Percentiles rank a stretch among this genome's conserved stretches.
Conservation (phyloP, 2,113 vertebrate genomes). For the Muntiacus muntjak region DNA sequence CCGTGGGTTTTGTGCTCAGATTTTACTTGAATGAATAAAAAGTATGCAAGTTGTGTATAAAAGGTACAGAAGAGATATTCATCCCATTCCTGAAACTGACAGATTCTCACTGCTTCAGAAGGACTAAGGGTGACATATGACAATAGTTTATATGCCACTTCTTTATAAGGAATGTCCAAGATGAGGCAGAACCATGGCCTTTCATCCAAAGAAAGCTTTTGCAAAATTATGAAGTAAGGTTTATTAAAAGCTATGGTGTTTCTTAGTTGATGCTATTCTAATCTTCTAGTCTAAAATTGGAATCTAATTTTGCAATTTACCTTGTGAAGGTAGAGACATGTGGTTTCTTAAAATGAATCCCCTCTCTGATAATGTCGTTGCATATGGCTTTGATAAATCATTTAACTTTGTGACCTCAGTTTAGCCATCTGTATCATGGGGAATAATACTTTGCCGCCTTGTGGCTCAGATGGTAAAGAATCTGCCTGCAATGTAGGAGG, state of each 20-base stretch:
- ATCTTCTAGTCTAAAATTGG: not conserved
- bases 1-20: not conserved
- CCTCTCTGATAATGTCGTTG: not conserved
- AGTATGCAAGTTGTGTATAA: not conserved
- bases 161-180: not conserved
- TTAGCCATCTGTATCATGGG: not conserved
- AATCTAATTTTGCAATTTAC: not conserved
- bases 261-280: not conserved
- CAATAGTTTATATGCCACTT: not conserved
- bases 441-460: not conserved
- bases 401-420: slow-evolving; percentile 34
- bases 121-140: not conserved
- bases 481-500: not conserved
- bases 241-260: not conserved
- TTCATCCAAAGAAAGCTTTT: not conserved
- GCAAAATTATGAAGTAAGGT: not conserved
- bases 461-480: not conserved
- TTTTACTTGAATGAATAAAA: not conserved
- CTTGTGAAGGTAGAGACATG: not conserved
- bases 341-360: not conserved
- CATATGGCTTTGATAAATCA: slow-evolving; percentile 27
- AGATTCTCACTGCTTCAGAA: not conserved
- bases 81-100: too few species aligned
- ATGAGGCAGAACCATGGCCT: not conserved
- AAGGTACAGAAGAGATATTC: not conserved